Evolutionary conservation across 2,113 vertebrate species (phyloP).

Genomic region (Ellobius talpinus): DNA sequence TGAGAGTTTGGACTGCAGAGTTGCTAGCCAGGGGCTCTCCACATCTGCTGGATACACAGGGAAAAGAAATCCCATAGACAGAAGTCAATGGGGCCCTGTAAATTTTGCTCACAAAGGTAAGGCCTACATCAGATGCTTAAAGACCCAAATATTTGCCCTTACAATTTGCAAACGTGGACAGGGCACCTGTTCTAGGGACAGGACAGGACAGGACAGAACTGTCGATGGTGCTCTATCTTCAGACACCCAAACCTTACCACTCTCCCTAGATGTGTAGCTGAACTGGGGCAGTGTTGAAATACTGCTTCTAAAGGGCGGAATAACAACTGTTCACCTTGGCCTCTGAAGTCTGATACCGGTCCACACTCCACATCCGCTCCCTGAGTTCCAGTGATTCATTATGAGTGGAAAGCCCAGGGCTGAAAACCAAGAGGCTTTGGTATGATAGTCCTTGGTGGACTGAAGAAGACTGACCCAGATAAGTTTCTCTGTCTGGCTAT

Average conservation of each 20-base stretch:
- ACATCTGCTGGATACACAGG: background rate
- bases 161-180: background rate
- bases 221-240: background rate
- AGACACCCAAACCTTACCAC: background rate
- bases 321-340: background rate
- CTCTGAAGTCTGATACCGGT: background rate
- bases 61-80: background rate
- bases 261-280: rapidly evolving
- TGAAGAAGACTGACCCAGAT: background rate
- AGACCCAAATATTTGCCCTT: background rate
- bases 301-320: background rate
- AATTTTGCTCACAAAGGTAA: background rate
- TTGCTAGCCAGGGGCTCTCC: background rate
- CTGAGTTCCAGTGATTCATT: background rate
- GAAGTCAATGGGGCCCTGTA: background rate
- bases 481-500: background rate
- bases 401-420: background rate
- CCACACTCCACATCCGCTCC: background rate
- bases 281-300: background rate
- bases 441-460: background rate
- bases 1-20: background rate
- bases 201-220: background rate
- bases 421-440: background rate
- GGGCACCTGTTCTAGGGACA: background rate
- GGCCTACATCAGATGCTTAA: background rate